phyloP scores from a whole-genome alignment of 1,140 invertebrate species.

The Heliconius eleuchia region DNA sequence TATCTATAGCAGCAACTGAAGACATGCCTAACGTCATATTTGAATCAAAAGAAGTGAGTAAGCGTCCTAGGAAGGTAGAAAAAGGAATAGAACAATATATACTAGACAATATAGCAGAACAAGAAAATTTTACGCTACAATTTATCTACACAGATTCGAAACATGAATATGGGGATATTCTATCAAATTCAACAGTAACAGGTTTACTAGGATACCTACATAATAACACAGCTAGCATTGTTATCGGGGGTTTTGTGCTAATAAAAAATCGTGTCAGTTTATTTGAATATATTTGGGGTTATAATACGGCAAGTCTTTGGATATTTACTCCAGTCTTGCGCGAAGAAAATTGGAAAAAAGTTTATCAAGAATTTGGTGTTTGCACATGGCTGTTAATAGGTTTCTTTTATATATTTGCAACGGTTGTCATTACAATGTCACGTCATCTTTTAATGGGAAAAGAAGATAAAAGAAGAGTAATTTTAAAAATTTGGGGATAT shows the following conservation, averaged over 20 bases:
- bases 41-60: slow-evolving; percentile 18
- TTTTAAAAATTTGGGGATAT: slow-evolving; percentile 52
- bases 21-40: slow-evolving; percentile 37
- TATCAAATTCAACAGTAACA: slow-evolving; percentile 33
- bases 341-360: slow-evolving; percentile 51
- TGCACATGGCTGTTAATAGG: slow-evolving; percentile 48
- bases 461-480: slow-evolving; percentile 30
- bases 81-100: slow-evolving; percentile 38
- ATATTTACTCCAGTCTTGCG: slow-evolving; percentile 46
- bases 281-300: slow-evolving; percentile 51
- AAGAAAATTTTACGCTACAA: slow-evolving; percentile 32
- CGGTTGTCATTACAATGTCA: slow-evolving; percentile 26
- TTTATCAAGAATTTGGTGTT: slow-evolving; percentile 50
- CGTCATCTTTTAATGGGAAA: slow-evolving; percentile 16
- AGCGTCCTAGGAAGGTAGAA: background rate
- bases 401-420: slow-evolving; percentile 26
- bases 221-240: slow-evolving; percentile 31
- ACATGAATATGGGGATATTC: slow-evolving; percentile 13
- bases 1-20: slow-evolving; percentile 27
- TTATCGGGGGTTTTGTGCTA: slow-evolving; percentile 28
- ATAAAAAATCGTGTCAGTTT: slow-evolving; percentile 29
- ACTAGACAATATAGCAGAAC: slow-evolving; percentile 28
- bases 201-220: slow-evolving; percentile 34
- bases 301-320: slow-evolving; percentile 46
- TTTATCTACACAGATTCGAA: slow-evolving; percentile 19